These are phyloP conservation scores for Zosterops lateralis DNA, from an alignment of 2,113 vertebrate species.

Conservation along the genomic window DNA sequence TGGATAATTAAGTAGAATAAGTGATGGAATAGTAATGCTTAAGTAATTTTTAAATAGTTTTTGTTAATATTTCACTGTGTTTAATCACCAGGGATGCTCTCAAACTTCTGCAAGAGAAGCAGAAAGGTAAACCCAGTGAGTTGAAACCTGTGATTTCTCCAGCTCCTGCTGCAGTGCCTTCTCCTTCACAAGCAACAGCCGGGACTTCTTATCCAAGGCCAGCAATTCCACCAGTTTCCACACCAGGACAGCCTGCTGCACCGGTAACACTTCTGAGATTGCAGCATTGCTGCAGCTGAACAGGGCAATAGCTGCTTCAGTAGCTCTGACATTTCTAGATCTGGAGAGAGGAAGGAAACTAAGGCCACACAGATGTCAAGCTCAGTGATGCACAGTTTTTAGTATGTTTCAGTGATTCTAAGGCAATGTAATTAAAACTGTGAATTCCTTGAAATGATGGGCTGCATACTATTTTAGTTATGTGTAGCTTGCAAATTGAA, in stretches of 20 bases:
- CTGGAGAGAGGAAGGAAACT: background rate
- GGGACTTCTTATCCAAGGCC: constrained; percentile 73
- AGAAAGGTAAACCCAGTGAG: constrained; percentile 52
- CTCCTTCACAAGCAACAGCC: background rate
- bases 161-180: constrained; percentile 29
- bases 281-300: background rate
- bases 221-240: constrained; percentile 81
- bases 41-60: background rate
- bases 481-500: background rate
- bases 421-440: background rate
- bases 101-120: constrained; percentile 80
- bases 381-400: background rate
- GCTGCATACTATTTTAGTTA: background rate
- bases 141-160: constrained; percentile 32
- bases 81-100: constrained; percentile 84
- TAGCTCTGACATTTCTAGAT: background rate
- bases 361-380: background rate
- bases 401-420: background rate
- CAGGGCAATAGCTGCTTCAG: background rate
- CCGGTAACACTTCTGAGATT: constrained; percentile 66
- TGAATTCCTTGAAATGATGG: background rate
- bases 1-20: background rate
- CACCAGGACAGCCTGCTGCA: constrained; percentile 82
- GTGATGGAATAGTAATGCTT: background rate
- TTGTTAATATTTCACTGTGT: background rate